Evolutionary conservation across 2,797 vertebrate genomes (phyloP).

Genomic region (Pantherophis vulpinus): DNA sequence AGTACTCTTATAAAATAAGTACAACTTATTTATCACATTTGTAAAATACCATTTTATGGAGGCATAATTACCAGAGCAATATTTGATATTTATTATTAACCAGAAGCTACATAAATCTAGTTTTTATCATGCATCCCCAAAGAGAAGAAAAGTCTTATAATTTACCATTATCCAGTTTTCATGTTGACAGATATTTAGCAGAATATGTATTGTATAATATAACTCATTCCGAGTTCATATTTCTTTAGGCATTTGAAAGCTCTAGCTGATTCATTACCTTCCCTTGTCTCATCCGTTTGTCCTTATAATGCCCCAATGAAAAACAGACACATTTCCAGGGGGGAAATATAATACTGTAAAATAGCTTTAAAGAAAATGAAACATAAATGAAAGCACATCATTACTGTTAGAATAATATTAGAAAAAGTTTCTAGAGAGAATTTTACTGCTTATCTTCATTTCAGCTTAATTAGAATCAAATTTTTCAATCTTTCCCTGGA

Average conservation of each 20-base stretch:
- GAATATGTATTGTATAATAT: constrained; percentile 32
- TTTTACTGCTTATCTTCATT: neutral
- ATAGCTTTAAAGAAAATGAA: constrained; percentile 17
- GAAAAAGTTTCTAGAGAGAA: neutral
- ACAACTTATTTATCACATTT: constrained; percentile 27
- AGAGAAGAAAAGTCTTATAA: constrained; percentile 26
- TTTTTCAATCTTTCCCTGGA: neutral
- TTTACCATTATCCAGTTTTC: constrained; percentile 54
- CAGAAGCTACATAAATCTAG: constrained; percentile 37
- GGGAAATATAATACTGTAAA: neutral
- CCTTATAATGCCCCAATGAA: constrained; percentile 37
- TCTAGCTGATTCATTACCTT: constrained; percentile 50
- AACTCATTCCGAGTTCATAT: constrained; percentile 45
- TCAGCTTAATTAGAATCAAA: constrained; percentile 9
- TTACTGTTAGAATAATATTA: neutral
- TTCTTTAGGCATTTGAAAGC: constrained; percentile 55
- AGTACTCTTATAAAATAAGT: neutral
- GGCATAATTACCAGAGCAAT: constrained; percentile 16
- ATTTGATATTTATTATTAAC: constrained; percentile 28
- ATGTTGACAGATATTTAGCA: constrained; percentile 42
- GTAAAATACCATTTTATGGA: constrained; percentile 17
- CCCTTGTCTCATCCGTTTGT: constrained; percentile 56
- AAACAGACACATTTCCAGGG: constrained; percentile 31
- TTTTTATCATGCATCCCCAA: neutral
- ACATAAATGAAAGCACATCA: neutral